A percentile compares a stretch with the other conserved stretches of the same genome.
These are phyloP conservation scores for Spea bombifrons DNA, from an alignment of 2,113 vertebrate genomes.

Conservation along the genomic window DNA sequence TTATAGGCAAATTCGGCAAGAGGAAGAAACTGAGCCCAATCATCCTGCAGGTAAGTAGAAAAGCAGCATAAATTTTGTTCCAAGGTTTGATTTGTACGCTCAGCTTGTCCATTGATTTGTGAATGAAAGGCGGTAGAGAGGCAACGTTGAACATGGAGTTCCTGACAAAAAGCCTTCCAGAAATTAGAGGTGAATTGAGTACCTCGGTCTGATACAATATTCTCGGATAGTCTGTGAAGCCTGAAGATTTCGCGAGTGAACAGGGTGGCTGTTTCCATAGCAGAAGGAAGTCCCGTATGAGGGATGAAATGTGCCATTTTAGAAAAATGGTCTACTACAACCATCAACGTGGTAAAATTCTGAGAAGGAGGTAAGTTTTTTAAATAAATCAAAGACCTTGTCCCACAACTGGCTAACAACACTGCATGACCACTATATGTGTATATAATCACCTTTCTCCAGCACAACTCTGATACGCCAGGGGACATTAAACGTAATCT, in stretches of 20 bases:
- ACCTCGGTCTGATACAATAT: not conserved
- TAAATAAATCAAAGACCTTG: no score
- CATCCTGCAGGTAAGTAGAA: not conserved
- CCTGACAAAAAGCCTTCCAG: not conserved
- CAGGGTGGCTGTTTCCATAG: not conserved
- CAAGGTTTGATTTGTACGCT: not conserved
- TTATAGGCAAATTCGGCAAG: not conserved
- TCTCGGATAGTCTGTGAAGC: not conserved
- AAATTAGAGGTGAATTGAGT: not conserved
- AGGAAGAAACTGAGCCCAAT: not conserved
- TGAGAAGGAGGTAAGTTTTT: no score
- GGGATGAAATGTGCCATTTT: not conserved
- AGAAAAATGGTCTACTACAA: not conserved
- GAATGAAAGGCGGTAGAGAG: not conserved
- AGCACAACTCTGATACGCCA: no score
- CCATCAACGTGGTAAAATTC: not conserved
- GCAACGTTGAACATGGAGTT: not conserved
- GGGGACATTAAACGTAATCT: no score
- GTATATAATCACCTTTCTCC: no score
- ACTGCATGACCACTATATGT: no score
- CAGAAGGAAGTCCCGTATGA: not conserved
- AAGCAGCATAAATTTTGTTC: not conserved
- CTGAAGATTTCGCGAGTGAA: not conserved
- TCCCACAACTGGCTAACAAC: no score
- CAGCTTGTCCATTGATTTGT: not conserved